These are phyloP conservation scores for Sibirionetta formosa DNA, from an alignment of 2,797 vertebrate species.

Conservation along the genomic window DNA sequence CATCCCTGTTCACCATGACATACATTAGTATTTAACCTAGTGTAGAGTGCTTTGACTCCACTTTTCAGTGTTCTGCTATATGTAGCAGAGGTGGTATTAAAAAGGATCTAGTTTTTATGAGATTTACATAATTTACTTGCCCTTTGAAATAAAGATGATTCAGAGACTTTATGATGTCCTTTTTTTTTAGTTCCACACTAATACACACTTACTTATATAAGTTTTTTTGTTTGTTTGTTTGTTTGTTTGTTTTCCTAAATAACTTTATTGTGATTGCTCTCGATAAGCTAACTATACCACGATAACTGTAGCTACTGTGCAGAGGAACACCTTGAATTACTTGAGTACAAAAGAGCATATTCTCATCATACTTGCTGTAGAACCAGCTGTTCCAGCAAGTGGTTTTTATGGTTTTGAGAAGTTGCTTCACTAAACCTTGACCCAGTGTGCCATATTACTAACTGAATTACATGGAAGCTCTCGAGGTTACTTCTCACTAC, in stretches of 20 bases:
- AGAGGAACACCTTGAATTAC: slow-evolving; percentile 24
- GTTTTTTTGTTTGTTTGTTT: not conserved
- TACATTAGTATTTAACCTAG: not conserved
- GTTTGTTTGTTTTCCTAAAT: not conserved
- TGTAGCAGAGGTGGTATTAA: not conserved
- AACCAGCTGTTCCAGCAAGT: slow-evolving; percentile 49
- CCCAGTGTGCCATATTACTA: slow-evolving; percentile 59
- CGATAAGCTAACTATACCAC: not conserved
- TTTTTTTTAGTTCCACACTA: not conserved
- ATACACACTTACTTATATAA: not conserved
- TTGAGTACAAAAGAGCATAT: slow-evolving; percentile 3
- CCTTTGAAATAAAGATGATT: not conserved
- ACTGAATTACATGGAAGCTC: slow-evolving; percentile 71
- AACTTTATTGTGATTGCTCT: not conserved
- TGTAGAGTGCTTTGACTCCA: not conserved
- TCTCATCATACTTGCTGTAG: not conserved
- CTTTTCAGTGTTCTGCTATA: not conserved
- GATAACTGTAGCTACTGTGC: not conserved
- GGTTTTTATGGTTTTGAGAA: slow-evolving; percentile 59
- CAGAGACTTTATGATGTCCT: not conserved
- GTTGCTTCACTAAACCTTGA: slow-evolving; percentile 64
- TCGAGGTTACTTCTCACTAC: slow-evolving; percentile 60
- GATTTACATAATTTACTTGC: not conserved
- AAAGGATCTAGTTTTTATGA: not conserved
- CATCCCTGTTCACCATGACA: not conserved